Evolutionary conservation across 2,888 invertebrate species (phyloP).

Genomic region (Ditylenchus weischeri): DNA sequence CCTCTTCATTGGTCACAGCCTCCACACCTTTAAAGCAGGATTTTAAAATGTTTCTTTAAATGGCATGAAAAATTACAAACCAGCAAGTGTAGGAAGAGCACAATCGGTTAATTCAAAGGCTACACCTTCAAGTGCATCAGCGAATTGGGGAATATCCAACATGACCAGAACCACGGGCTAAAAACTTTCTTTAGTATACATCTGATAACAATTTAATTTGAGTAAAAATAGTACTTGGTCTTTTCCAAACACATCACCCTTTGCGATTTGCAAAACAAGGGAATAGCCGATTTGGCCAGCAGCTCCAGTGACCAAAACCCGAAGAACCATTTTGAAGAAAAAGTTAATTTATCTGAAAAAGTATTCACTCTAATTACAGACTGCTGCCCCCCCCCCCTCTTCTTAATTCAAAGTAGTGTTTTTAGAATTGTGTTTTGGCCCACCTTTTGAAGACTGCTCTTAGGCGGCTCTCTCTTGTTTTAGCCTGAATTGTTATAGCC

Average conservation of each 20-base stretch:
- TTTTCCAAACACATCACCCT: conserved; percentile 67
- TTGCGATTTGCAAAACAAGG: conserved; percentile 85
- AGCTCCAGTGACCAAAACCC: conserved; percentile 82
- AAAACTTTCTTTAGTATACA: conserved; percentile 11
- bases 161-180: conserved; percentile 35
- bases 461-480: no score
- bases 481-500: no score
- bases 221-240: conserved; percentile 25
- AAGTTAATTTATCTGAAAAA: neutral
- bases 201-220: neutral
- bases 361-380: neutral
- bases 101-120: conserved; percentile 96
- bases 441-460: no score
- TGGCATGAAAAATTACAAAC: conserved; percentile 59
- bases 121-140: conserved; percentile 92
- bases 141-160: conserved; percentile 86
- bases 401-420: no score
- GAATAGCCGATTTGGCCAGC: conserved; percentile 98
- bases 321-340: conserved; percentile 28
- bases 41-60: no score
- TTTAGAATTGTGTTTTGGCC: no score
- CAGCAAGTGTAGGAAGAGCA: conserved; percentile 80
- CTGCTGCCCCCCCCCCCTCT: no score
- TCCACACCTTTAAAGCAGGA: conserved; percentile 68
- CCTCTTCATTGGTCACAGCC: conserved; percentile 80